Evolutionary conservation across 2,797 vertebrate species (phyloP), one percentile per base, ranked within the genome.

Genomic region (Sparidentex hasta): DNA sequence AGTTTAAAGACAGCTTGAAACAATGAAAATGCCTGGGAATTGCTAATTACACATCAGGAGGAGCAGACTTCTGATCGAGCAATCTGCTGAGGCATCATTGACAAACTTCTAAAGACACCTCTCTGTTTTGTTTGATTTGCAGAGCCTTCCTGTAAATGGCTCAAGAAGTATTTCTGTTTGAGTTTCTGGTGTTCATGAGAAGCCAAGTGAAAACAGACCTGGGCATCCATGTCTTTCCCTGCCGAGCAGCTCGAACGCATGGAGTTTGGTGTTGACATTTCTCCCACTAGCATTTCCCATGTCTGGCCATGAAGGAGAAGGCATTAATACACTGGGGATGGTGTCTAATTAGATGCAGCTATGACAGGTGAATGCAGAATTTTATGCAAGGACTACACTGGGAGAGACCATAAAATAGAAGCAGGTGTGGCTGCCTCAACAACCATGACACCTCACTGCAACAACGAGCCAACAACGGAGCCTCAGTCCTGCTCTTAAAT

Each of bases 361-460:
- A 17, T 90, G 85, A 86, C 82, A 86, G 76, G 55, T 66, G 76
- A 80, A 83, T 80, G 74, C 62, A 76, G 69, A 76, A 76, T 65
- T 67, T 48, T 48, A 77, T 74, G 57, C 68, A 38, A 55, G 52
- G 27, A 78, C 81, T 76, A 69, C 47, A 67, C 61, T 3, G 0
- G 71, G 61, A 27, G 16, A 65, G 66, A 62, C 21, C 47, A 29
- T 38, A 83, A 87, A 81, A 82, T 67, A 83, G 69, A 80, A 71
- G 43, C 18, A 59, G 65, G 54, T 74, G 61, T 46, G 46, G 4
- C 52, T 73, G 20, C 65, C 51, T 81, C 57, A 63, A 72, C 65
- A 61, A 59, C 47, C 51, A 61, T 81, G 66, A 88, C 78, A 84
- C 58, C 6, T 75, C 51, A 20, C 69, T 64, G 48, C 44, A 59